Percentiles rank a stretch among this genome's conserved stretches.
These are phyloP conservation scores for Alloscopus bannaensis DNA, from an alignment of 2,888 invertebrate genomes.

Conservation along the genomic window DNA sequence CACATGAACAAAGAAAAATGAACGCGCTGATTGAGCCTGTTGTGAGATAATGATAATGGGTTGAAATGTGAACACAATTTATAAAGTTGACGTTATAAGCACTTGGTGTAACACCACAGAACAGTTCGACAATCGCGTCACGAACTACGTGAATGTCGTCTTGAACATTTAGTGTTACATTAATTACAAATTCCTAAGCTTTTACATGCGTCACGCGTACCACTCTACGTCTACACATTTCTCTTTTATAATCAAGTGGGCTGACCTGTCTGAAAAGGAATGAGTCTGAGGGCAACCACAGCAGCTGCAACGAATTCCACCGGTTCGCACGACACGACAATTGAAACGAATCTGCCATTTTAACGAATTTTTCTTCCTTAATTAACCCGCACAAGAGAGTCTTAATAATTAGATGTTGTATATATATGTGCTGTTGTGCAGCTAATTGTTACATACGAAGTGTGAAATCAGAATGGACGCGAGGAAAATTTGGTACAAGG, in stretches of 20 bases:
- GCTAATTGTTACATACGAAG: too few relatives aligned
- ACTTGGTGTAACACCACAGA: too few relatives aligned
- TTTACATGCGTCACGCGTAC: neutral
- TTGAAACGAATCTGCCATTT: slow-evolving; percentile 52
- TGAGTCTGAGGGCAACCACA: slow-evolving; percentile 42
- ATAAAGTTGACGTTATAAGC: slow-evolving; percentile 39
- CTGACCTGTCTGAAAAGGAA: slow-evolving; percentile 58
- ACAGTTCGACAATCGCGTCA: too few relatives aligned
- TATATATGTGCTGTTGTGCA: too few relatives aligned
- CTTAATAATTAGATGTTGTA: too few relatives aligned
- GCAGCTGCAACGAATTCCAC: slow-evolving; percentile 52
- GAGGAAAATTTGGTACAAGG: too few relatives aligned
- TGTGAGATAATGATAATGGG: slow-evolving; percentile 32
- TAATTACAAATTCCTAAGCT: slow-evolving; percentile 1
- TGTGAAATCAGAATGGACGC: too few relatives aligned
- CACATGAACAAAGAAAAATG: slow-evolving; percentile 61
- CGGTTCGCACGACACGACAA: slow-evolving; percentile 47
- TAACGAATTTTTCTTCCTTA: neutral
- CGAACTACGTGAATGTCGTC: too few relatives aligned
- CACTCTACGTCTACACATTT: neutral
- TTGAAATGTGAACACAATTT: slow-evolving; percentile 29
- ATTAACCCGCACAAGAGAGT: too few relatives aligned
- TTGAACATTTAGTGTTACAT: too few relatives aligned
- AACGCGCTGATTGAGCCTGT: slow-evolving; percentile 63
- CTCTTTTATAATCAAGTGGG: neutral